These are phyloP conservation scores for Amblyopsis rosae DNA, from an alignment of 2,113 vertebrate genomes.

Conservation along the genomic window DNA sequence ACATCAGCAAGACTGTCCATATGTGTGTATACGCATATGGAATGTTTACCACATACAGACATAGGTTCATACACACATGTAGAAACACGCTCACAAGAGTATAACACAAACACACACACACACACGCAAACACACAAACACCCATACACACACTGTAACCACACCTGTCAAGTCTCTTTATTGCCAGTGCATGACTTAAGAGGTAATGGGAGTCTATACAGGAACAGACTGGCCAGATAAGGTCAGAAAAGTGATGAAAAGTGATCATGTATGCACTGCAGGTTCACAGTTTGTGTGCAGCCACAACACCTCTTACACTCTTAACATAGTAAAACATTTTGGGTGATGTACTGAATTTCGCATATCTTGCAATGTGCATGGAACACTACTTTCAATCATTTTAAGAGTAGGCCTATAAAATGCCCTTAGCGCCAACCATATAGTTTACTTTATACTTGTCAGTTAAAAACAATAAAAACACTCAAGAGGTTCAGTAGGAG, in stretches of 20 bases:
- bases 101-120: not conserved
- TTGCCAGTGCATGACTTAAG: not conserved
- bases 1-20: conserved; percentile 31
- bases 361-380: too few species aligned
- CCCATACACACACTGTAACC: not conserved
- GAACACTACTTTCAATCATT: too few species aligned
- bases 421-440: too few species aligned
- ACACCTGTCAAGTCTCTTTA: not conserved
- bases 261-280: not conserved
- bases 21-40: too few species aligned
- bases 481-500: not conserved
- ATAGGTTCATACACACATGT: not conserved
- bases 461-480: not conserved
- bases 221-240: not conserved
- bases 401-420: too few species aligned
- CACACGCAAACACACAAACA: not conserved
- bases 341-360: too few species aligned
- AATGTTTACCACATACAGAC: not conserved
- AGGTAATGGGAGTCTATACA: not conserved
- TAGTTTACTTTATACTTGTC: not conserved
- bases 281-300: too few species aligned
- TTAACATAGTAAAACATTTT: too few species aligned
- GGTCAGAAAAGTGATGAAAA: not conserved
- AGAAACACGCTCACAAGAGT: not conserved
- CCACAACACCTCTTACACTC: too few species aligned